A percentile compares a stretch with the other conserved stretches of the same genome.
Conservation (phyloP, 2,113 vertebrate species). For the Podarcis muralis region DNA sequence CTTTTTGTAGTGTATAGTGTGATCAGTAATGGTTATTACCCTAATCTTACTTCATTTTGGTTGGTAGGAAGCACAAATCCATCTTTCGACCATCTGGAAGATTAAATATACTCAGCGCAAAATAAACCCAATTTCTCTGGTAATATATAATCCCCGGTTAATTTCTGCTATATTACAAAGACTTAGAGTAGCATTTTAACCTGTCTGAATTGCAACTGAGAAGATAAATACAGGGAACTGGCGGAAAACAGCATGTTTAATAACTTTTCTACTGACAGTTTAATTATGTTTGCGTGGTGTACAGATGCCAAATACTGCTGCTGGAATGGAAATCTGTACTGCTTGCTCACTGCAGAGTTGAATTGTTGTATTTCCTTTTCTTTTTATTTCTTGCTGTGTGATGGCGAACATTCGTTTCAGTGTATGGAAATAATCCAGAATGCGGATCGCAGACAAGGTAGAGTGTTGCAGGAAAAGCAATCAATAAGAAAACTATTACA, state of each 20-base stretch:
- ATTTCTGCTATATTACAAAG: slow-evolving; percentile 1
- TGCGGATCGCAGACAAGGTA: background rate
- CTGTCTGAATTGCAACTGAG: slow-evolving; percentile 7
- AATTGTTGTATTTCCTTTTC: background rate
- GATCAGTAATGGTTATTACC: background rate
- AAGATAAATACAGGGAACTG: slow-evolving; percentile 11
- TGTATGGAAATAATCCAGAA: background rate
- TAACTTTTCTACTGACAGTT: slow-evolving; percentile 22
- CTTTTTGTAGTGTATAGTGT: background rate
- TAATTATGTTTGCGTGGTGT: slow-evolving; percentile 23
- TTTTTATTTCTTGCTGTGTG: slow-evolving; percentile 5
- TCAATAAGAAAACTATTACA: background rate
- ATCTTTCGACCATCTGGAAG: background rate
- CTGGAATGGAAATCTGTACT: slow-evolving; percentile 1
- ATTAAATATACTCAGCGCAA: background rate
- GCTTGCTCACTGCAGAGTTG: background rate
- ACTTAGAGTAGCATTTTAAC: background rate
- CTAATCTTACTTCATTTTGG: background rate
- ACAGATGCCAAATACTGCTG: background rate
- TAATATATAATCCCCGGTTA: slow-evolving; percentile 5
- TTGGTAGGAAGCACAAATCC: background rate
- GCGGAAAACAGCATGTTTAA: slow-evolving; percentile 10
- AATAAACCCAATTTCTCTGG: background rate
- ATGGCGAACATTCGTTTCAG: background rate
- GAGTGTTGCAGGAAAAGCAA: background rate